Evolutionary conservation across 2,888 invertebrate genomes (phyloP), one percentile per base, ranked within the genome.

Genomic region (Mesochorus sp.): DNA sequence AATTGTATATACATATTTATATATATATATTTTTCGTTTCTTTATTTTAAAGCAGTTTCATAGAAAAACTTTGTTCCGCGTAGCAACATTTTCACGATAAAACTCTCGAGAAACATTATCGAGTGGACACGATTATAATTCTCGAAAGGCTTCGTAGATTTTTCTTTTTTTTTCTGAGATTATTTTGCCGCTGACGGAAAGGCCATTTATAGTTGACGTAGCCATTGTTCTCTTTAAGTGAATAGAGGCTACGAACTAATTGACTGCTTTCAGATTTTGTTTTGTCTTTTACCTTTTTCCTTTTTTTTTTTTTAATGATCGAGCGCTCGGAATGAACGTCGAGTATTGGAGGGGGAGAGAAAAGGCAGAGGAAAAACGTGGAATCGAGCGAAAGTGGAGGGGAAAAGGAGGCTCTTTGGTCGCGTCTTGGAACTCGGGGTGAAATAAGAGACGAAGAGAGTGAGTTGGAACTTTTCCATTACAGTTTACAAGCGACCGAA

Each of bases 401-500:
- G 39, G 28, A 49, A 10, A 57, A 17, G n/a, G n/a, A 44, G 47
- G 64, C 47, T 79, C 70, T 71, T 62, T 66, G 68, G 59, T 66
- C 51, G 62, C 53, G 24, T 53, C 37, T 67, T 37, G 42, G 42
- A 61, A 59, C 51, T 72, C 61, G 31, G 14, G 34, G 61, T 51
- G 44, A 70, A 67, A 64, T 67, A 75, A 21, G 62, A 61, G 51
- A 71, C 14, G 61, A 62, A 55, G 19, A 55, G 19, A 47, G 8
- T 10, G 37, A 19, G 66, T 71, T 59, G 67, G 59, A 81, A 81
- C 80, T 80, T 81, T 81, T 80, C 78, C 80, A 80, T 79, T 82
- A 80, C 77, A 79, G 77, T 80, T 78, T 66, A 71, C 66, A 71
- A 74, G 66, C n/a, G n/a, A 79, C 70, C 70, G 47, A 47, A 71